phyloP scores from a whole-genome alignment of 37 sponge, comb jelly and placozoan species.

The Beroe forskalii region DNA sequence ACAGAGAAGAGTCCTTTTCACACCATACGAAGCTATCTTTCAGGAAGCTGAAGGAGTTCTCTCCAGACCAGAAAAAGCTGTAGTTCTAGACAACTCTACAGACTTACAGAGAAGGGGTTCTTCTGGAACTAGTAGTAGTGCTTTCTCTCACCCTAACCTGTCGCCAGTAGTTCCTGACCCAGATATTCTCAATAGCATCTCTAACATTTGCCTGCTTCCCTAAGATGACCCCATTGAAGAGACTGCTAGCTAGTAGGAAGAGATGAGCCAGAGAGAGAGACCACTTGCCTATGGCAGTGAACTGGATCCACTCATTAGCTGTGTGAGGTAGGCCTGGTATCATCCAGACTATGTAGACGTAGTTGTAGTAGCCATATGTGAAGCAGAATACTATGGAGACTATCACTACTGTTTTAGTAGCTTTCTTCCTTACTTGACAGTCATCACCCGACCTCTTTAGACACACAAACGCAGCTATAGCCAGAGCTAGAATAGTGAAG shows the following conservation, averaged over 20 bases:
- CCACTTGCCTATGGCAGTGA: constrained; percentile 26
- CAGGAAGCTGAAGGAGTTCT: too few relatives aligned
- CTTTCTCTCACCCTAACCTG: not conserved
- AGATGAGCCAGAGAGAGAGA: constrained; percentile 39
- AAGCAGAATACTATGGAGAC: constrained; percentile 10
- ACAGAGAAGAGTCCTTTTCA: too few relatives aligned
- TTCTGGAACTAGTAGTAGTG: too few relatives aligned
- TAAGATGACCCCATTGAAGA: constrained; percentile 34
- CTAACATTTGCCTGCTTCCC: not conserved
- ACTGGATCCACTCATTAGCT: not conserved
- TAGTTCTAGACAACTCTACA: too few relatives aligned
- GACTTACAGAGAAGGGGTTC: too few relatives aligned
- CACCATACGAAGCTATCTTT: too few relatives aligned
- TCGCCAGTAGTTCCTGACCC: constrained; percentile 1
- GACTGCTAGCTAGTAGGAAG: constrained; percentile 11
- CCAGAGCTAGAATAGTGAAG: not conserved
- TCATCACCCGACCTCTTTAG: constrained; percentile 1
- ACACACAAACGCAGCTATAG: not conserved
- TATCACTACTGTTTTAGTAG: constrained; percentile 6
- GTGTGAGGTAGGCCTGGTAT: constrained; percentile 42
- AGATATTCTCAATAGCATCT: constrained; percentile 16
- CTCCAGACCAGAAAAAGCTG: too few relatives aligned
- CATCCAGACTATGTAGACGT: constrained; percentile 37
- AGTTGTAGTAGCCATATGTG: constrained; percentile 53
- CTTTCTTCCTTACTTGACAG: not conserved